Evolutionary conservation across 2,797 vertebrate genomes (phyloP).

Genomic region (Tiaroga cobitis): DNA sequence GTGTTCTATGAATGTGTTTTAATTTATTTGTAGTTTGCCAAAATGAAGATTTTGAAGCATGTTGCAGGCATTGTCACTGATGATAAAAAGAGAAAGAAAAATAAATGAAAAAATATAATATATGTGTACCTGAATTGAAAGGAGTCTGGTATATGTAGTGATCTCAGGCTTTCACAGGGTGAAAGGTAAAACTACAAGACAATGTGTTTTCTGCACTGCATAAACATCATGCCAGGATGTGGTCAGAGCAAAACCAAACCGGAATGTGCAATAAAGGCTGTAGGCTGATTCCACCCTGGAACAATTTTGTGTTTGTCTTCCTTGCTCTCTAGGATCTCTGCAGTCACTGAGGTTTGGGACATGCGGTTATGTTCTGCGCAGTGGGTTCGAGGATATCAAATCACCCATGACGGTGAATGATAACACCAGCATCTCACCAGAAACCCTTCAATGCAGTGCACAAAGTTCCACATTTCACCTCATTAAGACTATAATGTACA

Average conservation of each 20-base stretch:
- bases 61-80: constrained; percentile 77
- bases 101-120: constrained; percentile 47
- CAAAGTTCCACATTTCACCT: background rate
- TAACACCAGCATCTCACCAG: constrained; percentile 23
- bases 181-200: constrained; percentile 53
- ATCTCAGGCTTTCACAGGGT: constrained; percentile 53
- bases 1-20: constrained; percentile 84
- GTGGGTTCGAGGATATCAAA: constrained; percentile 30
- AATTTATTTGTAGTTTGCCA: constrained; percentile 85
- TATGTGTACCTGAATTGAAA: constrained; percentile 71
- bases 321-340: constrained; percentile 26
- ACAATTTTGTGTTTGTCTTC: constrained; percentile 52
- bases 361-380: constrained; percentile 9
- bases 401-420: constrained; percentile 31
- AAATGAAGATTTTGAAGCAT: constrained; percentile 81
- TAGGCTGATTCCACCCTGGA: constrained; percentile 79
- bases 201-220: constrained; percentile 65
- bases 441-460: background rate
- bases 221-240: constrained; percentile 70
- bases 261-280: constrained; percentile 89
- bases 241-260: constrained; percentile 83
- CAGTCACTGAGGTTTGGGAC: constrained; percentile 4
- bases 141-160: constrained; percentile 64
- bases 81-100: constrained; percentile 71
- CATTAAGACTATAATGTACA: background rate